A percentile compares a stretch with the other conserved stretches of the same genome.
phyloP scores from a whole-genome alignment of 2,113 vertebrate genomes.

The Eudyptes chrysolophus region DNA sequence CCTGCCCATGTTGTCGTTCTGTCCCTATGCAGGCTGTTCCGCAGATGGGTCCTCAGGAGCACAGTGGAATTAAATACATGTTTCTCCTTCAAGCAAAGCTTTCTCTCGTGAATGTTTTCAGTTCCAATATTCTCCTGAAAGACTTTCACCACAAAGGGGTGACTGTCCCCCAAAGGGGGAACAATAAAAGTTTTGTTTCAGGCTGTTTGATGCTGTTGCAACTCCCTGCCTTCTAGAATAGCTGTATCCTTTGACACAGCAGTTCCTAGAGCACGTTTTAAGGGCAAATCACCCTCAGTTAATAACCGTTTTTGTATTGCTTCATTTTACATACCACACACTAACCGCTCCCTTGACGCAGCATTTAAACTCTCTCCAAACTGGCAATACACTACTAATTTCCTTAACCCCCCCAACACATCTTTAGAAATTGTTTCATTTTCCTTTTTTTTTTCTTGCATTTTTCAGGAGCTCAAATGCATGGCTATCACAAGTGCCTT shows the following conservation, averaged over 20 bases:
- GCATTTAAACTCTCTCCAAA: conserved; percentile 64
- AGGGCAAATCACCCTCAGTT: conserved; percentile 53
- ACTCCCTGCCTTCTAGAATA: not conserved
- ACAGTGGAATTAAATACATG: not conserved
- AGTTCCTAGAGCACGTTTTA: conserved; percentile 58
- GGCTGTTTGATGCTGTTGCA: conserved; percentile 24
- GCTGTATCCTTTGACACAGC: conserved; percentile 58
- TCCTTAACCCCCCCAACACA: not conserved
- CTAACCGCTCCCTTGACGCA: conserved; percentile 51
- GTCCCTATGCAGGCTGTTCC: not conserved
- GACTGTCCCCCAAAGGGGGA: not conserved
- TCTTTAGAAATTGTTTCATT: not conserved
- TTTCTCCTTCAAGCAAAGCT: not conserved
- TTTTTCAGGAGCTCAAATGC: not conserved
- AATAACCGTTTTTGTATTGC: conserved; percentile 62
- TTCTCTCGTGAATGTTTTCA: not conserved
- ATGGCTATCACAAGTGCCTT: not conserved
- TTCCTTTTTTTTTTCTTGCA: not conserved
- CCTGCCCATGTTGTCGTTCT: not conserved
- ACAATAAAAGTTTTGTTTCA: not conserved
- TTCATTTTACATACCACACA: conserved; percentile 62
- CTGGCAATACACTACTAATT: conserved; percentile 42
- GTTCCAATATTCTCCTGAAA: not conserved
- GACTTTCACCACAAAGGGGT: not conserved
- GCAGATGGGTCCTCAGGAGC: not conserved